phyloP scores from a whole-genome alignment of 2,113 vertebrate species.

The Ursus arctos region DNA sequence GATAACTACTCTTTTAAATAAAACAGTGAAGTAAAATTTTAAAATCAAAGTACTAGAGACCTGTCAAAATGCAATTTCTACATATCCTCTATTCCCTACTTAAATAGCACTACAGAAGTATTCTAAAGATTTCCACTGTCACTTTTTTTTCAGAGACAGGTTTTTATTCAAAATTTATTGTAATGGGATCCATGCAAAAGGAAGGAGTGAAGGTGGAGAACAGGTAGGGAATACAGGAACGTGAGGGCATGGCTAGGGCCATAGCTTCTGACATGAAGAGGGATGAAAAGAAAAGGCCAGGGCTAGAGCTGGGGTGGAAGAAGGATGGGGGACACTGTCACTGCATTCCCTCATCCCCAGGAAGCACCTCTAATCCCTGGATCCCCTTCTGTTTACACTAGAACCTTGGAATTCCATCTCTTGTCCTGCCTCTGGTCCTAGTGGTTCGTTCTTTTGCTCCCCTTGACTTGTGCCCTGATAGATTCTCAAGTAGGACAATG shows the following conservation, averaged over 20 bases:
- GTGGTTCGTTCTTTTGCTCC: constrained; percentile 82
- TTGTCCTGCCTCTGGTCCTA: constrained; percentile 66
- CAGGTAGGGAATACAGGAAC: constrained; percentile 83
- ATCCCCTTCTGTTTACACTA: constrained; percentile 52
- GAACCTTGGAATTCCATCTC: constrained; percentile 58
- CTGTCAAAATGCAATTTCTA: too few relatives aligned
- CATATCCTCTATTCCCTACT: too few relatives aligned
- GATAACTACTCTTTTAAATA: background rate
- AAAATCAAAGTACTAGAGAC: background rate
- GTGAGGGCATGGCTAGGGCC: constrained; percentile 83
- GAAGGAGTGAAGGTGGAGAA: constrained; percentile 64
- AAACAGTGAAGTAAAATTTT: background rate
- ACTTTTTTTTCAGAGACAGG: constrained; percentile 27
- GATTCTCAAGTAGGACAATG: constrained; percentile 37
- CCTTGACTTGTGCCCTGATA: constrained; percentile 55
- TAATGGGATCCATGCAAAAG: constrained; percentile 80
- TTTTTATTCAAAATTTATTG: constrained; percentile 86
- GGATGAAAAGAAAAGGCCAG: constrained; percentile 77
- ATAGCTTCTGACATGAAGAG: constrained; percentile 61
- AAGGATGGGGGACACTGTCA: constrained; percentile 73
- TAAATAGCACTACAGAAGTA: too few relatives aligned
- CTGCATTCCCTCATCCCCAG: constrained; percentile 76
- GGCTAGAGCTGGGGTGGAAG: constrained; percentile 77
- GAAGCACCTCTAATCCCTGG: constrained; percentile 80
- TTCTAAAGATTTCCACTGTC: too few relatives aligned